Percentiles rank a stretch among this genome's conserved stretches.
phyloP scores from a whole-genome alignment of 2,797 vertebrate genomes.

The Coluber constrictor region DNA sequence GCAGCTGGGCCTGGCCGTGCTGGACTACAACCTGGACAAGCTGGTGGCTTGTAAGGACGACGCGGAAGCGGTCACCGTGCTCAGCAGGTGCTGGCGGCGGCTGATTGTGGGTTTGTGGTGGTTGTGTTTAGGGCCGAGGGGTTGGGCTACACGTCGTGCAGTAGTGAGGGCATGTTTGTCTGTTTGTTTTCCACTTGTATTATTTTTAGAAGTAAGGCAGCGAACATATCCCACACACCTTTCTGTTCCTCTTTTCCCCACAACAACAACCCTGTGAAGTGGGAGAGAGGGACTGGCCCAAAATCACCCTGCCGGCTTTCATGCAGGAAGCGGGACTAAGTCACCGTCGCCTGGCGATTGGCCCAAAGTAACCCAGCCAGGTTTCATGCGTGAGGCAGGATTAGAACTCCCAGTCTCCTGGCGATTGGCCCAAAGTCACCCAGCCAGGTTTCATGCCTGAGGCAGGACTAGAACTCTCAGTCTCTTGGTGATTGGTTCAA shows the following conservation, averaged over 20 bases:
- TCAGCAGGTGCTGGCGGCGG: constrained; percentile 82
- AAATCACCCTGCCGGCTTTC: neutral
- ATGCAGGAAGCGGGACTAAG: neutral
- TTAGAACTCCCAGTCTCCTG: neutral
- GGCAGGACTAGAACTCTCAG: too few species aligned
- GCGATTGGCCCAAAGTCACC: neutral
- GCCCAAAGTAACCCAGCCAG: neutral
- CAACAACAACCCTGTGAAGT: neutral
- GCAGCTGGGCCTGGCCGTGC: constrained; percentile 89
- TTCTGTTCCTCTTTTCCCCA: neutral
- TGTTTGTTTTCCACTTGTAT: neutral
- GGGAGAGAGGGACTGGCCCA: neutral
- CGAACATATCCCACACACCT: neutral
- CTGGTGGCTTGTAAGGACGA: constrained; percentile 90
- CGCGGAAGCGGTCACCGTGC: constrained; percentile 91
- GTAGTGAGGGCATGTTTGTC: neutral
- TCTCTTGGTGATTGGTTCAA: too few species aligned
- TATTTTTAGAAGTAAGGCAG: neutral
- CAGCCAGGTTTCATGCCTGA: fast-evolving
- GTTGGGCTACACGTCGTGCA: neutral
- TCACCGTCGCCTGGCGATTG: neutral
- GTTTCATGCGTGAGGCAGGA: neutral
- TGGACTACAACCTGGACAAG: constrained; percentile 92
- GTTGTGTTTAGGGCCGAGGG: neutral
- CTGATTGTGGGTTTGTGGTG: neutral